Percentiles rank a stretch among this genome's conserved stretches.
These are phyloP conservation scores for Machimus rusticus DNA, from an alignment of 2,888 invertebrate species.

Conservation along the genomic window DNA sequence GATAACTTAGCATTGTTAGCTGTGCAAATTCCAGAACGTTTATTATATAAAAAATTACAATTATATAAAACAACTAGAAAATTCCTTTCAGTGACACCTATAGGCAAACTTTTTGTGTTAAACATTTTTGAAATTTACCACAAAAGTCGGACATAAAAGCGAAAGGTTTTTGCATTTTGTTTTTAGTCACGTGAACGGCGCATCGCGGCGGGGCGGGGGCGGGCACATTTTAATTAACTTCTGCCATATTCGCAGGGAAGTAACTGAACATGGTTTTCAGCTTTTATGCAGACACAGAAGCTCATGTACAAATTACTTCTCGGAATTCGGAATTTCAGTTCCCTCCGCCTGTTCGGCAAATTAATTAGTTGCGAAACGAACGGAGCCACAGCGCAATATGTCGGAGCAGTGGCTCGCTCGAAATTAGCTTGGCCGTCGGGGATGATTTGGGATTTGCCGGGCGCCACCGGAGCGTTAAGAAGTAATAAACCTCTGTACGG, in stretches of 20 bases:
- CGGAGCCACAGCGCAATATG: not conserved
- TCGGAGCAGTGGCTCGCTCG: not conserved
- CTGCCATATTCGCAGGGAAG: not conserved
- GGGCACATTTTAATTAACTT: constrained; percentile 34
- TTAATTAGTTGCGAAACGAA: constrained; percentile 12
- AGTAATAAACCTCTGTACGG: not conserved
- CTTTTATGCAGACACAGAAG: constrained; percentile 2
- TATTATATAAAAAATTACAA: not conserved
- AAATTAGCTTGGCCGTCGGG: not conserved
- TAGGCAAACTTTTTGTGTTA: not conserved
- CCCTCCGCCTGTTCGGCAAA: not conserved
- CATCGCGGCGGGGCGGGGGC: not conserved
- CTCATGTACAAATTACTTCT: constrained; percentile 17
- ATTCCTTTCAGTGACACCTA: not conserved
- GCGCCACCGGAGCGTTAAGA: constrained; percentile 12
- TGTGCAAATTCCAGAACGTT: not conserved
- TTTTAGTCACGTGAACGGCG: not conserved
- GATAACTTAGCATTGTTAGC: not conserved
- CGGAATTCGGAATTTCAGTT: not conserved
- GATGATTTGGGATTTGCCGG: not conserved
- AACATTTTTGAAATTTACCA: constrained; percentile 18
- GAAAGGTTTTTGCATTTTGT: not conserved
- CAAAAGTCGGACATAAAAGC: not conserved
- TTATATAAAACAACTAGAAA: not conserved
- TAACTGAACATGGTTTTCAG: not conserved